Evolutionary conservation across 2,113 vertebrate genomes (phyloP).

Genomic region (Mustelus asterias): DNA sequence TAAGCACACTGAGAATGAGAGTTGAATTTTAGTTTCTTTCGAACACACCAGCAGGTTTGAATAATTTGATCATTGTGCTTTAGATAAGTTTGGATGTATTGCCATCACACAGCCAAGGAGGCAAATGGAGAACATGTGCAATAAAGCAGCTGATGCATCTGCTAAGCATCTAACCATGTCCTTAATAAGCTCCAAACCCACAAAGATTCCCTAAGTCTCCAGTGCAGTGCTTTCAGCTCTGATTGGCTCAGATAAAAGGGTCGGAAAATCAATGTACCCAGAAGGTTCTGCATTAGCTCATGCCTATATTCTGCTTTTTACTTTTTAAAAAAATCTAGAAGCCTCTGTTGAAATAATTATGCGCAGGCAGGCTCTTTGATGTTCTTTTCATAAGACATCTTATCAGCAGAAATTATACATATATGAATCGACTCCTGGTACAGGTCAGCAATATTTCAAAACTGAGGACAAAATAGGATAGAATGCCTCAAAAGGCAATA

Average conservation of each 20-base stretch:
- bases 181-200: slow-evolving; percentile 2
- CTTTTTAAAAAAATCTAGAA: neutral
- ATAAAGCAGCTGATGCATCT: neutral
- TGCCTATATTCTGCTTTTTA: slow-evolving; percentile 8
- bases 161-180: neutral
- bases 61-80: neutral
- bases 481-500: neutral
- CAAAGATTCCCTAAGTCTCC: neutral
- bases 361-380: neutral
- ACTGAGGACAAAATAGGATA: neutral
- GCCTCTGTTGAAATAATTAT: neutral
- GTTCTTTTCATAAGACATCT: slow-evolving; percentile 9
- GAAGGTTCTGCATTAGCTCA: neutral
- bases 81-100: neutral
- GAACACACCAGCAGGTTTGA: neutral
- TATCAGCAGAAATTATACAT: neutral
- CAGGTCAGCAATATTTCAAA: slow-evolving; percentile 1
- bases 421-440: neutral
- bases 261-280: slow-evolving; percentile 4
- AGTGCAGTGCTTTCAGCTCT: neutral
- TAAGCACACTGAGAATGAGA: neutral
- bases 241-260: neutral
- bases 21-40: neutral
- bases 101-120: neutral
- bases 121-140: neutral